phyloP scores from a whole-genome alignment of 2,888 invertebrate species.

The Zygaena filipendulae region DNA sequence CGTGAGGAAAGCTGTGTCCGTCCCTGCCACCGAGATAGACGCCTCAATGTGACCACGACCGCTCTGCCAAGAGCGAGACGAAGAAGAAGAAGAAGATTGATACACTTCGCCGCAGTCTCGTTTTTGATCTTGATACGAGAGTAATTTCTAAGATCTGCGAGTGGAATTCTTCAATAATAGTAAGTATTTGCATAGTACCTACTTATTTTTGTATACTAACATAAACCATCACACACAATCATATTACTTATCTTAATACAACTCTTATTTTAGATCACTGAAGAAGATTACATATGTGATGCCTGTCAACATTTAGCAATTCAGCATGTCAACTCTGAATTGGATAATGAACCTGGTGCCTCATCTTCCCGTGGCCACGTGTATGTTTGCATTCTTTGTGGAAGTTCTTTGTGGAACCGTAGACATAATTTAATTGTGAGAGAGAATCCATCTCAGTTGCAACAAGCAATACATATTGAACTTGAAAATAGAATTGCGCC shows the following conservation, averaged over 20 bases:
- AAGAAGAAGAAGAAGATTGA: no score
- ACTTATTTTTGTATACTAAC: neutral
- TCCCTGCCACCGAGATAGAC: no score
- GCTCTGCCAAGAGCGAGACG: no score
- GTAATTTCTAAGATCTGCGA: slow-evolving; percentile 2
- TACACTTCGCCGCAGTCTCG: slow-evolving; percentile 3
- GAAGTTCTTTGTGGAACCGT: slow-evolving; percentile 1
- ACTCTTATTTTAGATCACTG: slow-evolving; percentile 8
- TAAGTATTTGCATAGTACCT: neutral
- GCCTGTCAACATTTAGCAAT: slow-evolving; percentile 9
- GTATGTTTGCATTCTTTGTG: slow-evolving; percentile 10
- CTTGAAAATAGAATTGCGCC: slow-evolving; percentile 6
- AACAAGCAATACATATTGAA: slow-evolving; percentile 8
- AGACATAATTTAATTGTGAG: slow-evolving; percentile 5
- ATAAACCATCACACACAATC: neutral
- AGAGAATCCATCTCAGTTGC: slow-evolving; percentile 9
- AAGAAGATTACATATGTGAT: slow-evolving; percentile 11
- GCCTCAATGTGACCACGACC: no score
- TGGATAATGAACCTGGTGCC: slow-evolving; percentile 7
- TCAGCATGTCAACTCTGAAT: slow-evolving; percentile 1
- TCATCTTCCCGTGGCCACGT: slow-evolving; percentile 6
- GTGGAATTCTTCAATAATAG: neutral
- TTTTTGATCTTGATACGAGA: slow-evolving; percentile 4
- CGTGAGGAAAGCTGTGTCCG: no score
- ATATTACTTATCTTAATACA: neutral